Evolutionary conservation across 1,140 invertebrate species (phyloP).

Genomic region (Solenopsis invicta): DNA sequence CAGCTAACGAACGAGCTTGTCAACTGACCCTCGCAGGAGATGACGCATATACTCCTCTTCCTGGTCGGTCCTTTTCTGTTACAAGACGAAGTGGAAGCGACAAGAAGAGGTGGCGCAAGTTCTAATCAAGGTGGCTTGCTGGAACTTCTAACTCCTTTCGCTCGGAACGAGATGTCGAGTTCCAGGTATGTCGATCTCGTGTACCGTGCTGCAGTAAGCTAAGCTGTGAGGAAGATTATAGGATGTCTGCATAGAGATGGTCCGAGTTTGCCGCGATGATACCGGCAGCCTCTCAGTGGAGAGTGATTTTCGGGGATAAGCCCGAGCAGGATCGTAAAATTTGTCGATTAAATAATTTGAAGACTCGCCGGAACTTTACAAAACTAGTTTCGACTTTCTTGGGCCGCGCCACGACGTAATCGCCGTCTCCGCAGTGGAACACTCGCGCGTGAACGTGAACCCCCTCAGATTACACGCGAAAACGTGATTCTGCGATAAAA

Average conservation of each 20-base stretch:
- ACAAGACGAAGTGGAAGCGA: conserved; percentile 35
- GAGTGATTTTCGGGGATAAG: conserved; percentile 55
- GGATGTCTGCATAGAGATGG: conserved; percentile 55
- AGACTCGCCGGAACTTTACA: conserved; percentile 51
- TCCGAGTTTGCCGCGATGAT: conserved; percentile 39
- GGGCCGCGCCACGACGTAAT: background rate
- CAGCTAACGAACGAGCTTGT: conserved; percentile 54
- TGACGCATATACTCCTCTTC: conserved; percentile 41
- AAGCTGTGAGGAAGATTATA: conserved; percentile 38
- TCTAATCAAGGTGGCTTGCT: conserved; percentile 63
- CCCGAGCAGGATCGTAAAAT: conserved; percentile 44
- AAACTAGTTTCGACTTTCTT: conserved; percentile 58
- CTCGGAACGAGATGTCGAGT: conserved; percentile 60
- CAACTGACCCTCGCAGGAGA: conserved; percentile 39
- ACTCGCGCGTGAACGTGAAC: background rate
- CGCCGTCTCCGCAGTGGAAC: background rate
- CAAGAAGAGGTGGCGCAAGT: conserved; percentile 47
- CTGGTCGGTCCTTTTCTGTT: conserved; percentile 31
- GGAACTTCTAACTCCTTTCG: conserved; percentile 69
- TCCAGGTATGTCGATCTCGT: conserved; percentile 58
- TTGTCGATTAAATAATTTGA: conserved; percentile 64
- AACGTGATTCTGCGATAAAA: background rate
- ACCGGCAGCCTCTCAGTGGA: conserved; percentile 4
- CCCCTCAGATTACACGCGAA: background rate
- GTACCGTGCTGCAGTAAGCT: conserved; percentile 41